A percentile compares a stretch with the other conserved stretches of the same genome.
phyloP scores from a whole-genome alignment of 2,113 vertebrate genomes.

The Psittacus erithacus region DNA sequence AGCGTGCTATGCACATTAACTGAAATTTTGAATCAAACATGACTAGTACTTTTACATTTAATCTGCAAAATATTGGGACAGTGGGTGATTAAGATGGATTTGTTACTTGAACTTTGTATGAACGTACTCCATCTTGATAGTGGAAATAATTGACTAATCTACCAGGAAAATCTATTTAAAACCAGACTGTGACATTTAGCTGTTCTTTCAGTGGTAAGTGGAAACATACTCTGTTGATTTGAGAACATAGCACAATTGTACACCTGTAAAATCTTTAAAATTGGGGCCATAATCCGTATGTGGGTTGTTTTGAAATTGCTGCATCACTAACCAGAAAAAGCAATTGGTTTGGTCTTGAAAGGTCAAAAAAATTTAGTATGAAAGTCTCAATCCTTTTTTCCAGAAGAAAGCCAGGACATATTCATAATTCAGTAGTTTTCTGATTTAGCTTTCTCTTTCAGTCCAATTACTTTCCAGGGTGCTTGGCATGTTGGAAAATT shows the following conservation, averaged over 20 bases:
- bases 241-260: not conserved
- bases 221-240: not conserved
- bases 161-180: conserved; percentile 25
- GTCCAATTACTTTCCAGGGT: not conserved
- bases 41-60: not conserved
- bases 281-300: not conserved
- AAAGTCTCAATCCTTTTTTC: not conserved
- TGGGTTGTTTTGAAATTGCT: not conserved
- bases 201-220: not conserved
- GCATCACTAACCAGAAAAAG: not conserved
- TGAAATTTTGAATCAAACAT: not conserved
- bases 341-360: not conserved
- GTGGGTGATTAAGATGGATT: not conserved
- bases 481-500: not conserved
- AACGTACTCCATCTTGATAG: not conserved
- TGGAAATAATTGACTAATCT: conserved; percentile 29
- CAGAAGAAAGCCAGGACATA: not conserved
- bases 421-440: not conserved
- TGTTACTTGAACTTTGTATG: not conserved
- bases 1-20: not conserved
- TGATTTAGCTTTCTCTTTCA: not conserved
- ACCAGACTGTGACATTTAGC: conserved; percentile 5
- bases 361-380: not conserved
- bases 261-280: not conserved
- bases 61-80: not conserved